Evolutionary conservation across 2,888 invertebrate species (phyloP), one percentile per base, ranked within the genome.

Genomic region (Drosophila mimica): DNA sequence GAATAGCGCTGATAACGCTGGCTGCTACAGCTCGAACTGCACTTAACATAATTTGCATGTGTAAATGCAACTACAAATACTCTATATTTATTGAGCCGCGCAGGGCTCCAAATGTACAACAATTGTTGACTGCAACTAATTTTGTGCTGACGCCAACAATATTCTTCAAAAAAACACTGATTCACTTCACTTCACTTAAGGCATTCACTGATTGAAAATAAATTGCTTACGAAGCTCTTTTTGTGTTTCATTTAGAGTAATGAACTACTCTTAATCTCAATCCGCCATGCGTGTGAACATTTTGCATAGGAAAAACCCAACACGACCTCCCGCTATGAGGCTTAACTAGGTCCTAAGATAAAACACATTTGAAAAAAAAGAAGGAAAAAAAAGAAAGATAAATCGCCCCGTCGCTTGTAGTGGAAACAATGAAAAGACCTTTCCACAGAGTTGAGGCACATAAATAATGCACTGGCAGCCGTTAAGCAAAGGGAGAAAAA

Each of bases 391-490:
- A 52, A 58, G 46, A 67, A 64, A 83, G 88, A 85, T 90, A 81
- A 87, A 85, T 90, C 65, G 76, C 64, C 58, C 36, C 51, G 70
- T 83, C 72, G 81, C 87, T 78, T 76, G 75, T 74, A 69, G 67
- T 64, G 71, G 73, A 86, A 81, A 85, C 84, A 84, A 84, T 84
- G 90, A 80, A 76, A 53, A 52, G 34, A 59, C 71, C 51, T 46
- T 49, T 70, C 70, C 67, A 76, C 68, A 70, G 31, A 62, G 58
- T 46, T 74, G 87, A 59, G 70, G 75, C 74, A 71, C 89, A 85
- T 85, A 90, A 85, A 85, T 85, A 85, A 90, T 89, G 82, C 75
- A 74, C 60, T 89, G 65, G 70, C 78, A 78, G 83, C 71, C 74
- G 69, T 74, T 74, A 33, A 59, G 28, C 73, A 52, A 70, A 70